Base-by-base conservation (phyloP, 1,140 invertebrate genomes). In the Harlomillsia oculata region DNA sequence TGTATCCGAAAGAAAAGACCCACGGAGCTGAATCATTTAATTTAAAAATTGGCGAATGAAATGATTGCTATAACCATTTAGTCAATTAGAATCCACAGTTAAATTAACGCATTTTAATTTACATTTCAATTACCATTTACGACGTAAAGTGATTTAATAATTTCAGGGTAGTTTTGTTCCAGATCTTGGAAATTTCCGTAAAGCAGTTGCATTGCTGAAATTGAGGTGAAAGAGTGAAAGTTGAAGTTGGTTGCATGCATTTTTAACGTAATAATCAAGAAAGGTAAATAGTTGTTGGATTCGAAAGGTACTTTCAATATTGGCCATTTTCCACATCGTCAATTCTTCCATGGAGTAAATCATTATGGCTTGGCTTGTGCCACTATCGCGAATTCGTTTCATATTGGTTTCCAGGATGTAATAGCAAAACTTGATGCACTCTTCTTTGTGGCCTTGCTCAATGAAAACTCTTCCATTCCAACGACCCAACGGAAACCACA, bases 91-190 rank as follows among this genome's bases (percentile, higher is more conserved):
- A 25, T 26, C 16, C 8, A 34, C 5, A 43, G 26, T 21, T 43
- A 20, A 21, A 23, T 23, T 6, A 21, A 21, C 18, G 14, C 30
- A 13, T 3, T 29, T 5, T 28, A 25, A 28, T 16, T 28, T 30
- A 9, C n/a, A 8, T 8, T 34, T 8, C 18, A 4, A 1, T 28
- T 45, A 45, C 43, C 45, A 32, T 48, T 48, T 9, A 48, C 29
- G 5, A 48, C 45, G 1, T 16, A 21, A 20, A 48, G 30, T 3
- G 30, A 48, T 30, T 48, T 48, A 28, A 48, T 48, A 13, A 28
- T 32, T n/a, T 48, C 55, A 1, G 55, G 55, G 21, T 57, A 57
- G 28, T 57, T 57, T 4, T 41, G 36, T 0, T 48, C 55, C 20
- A 57, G 32, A 29, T 41, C 36, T 5, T 30, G 28, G 23, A 57